Evolutionary conservation across 2,888 invertebrate genomes (phyloP).

Genomic region (Nineta flava): DNA sequence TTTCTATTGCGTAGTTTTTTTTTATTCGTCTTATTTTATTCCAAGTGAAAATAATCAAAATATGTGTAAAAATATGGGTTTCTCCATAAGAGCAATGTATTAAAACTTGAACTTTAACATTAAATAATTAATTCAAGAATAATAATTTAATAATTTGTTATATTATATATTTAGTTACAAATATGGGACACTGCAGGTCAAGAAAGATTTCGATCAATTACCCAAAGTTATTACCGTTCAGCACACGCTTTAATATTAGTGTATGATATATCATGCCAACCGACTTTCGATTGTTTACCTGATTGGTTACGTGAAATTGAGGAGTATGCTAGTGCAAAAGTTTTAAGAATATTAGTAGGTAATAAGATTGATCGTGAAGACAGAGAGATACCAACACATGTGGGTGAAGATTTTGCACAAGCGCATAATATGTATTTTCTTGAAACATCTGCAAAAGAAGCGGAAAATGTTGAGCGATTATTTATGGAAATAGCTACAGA

Average conservation of each 20-base stretch:
- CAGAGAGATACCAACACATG: constrained; percentile 85
- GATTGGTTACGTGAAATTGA: constrained; percentile 97
- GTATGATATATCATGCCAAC: constrained; percentile 95
- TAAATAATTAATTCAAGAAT: no score
- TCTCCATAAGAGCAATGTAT: no score
- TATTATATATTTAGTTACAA: constrained; percentile 67
- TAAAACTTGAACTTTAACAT: no score
- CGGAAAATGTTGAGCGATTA: constrained; percentile 90
- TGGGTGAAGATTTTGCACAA: constrained; percentile 91
- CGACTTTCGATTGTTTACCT: constrained; percentile 91
- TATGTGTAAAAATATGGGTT: no score
- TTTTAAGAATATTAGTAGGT: constrained; percentile 84
- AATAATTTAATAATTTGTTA: no score
- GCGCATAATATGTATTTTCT: constrained; percentile 95
- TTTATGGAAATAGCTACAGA: constrained; percentile 95
- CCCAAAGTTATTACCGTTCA: constrained; percentile 93
- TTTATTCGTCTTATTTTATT: no score
- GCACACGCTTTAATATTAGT: constrained; percentile 94
- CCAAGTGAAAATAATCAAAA: no score
- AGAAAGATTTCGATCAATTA: constrained; percentile 91
- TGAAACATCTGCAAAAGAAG: constrained; percentile 95
- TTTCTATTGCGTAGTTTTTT: no score
- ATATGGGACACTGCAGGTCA: constrained; percentile 99
- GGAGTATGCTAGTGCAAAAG: constrained; percentile 91
- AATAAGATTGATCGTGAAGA: constrained; percentile 97